A percentile compares a stretch with the other conserved stretches of the same genome.
Conservation (phyloP, 2,113 vertebrate species). For the Sebastes fasciatus region DNA sequence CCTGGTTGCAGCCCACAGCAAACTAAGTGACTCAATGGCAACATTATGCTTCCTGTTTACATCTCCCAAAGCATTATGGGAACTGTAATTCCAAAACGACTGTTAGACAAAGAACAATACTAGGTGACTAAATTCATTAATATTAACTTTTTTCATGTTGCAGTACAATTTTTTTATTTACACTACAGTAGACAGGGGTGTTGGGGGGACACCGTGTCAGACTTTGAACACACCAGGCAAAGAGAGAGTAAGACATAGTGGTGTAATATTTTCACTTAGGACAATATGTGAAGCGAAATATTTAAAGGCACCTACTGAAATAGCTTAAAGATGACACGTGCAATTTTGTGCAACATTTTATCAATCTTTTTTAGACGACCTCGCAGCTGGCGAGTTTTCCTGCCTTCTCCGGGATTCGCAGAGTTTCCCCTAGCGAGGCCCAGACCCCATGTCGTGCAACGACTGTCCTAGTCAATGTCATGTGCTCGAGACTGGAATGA, state of each 20-base stretch:
- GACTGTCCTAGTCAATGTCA: conserved; percentile 44
- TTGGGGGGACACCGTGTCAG: neutral
- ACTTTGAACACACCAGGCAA: neutral
- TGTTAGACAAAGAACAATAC: too few species aligned
- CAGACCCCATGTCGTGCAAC: neutral
- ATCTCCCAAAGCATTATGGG: too few species aligned
- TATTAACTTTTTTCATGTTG: too few species aligned
- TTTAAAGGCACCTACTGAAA: neutral
- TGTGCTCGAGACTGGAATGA: conserved; percentile 38
- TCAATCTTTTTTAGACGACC: neutral
- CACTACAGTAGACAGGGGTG: neutral
- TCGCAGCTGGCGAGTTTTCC: neutral
- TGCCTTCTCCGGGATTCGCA: neutral
- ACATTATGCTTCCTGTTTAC: neutral
- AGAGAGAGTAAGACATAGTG: neutral
- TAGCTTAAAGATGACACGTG: neutral
- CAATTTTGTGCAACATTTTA: neutral
- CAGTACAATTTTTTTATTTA: neutral
- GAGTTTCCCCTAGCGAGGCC: neutral
- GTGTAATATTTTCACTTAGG: neutral
- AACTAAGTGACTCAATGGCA: neutral
- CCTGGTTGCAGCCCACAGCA: neutral
- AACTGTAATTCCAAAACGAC: too few species aligned
- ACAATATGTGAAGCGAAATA: neutral
- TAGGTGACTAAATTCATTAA: too few species aligned